Conservation (phyloP, 2,888 invertebrate species). For the Oxyscelio sp. region DNA sequence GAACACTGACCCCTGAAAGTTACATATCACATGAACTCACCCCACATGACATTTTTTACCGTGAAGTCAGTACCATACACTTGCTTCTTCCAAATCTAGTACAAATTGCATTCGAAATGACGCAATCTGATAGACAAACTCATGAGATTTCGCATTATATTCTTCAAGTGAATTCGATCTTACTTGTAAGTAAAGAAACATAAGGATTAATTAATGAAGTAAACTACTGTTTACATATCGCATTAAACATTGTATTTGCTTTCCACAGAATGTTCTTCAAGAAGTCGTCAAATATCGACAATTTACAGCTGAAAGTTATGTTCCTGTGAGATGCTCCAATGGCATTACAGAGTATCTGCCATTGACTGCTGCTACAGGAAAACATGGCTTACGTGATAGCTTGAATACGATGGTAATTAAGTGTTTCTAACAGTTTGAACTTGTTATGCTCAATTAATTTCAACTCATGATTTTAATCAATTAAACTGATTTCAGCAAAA, state of each 20-base stretch:
- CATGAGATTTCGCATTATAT: conserved; percentile 89
- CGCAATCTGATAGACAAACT: conserved; percentile 90
- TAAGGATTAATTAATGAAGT: neutral
- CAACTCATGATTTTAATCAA: neutral
- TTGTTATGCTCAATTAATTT: neutral
- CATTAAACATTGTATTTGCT: too few species aligned
- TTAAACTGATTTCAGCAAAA: conserved; percentile 82
- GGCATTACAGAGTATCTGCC: conserved; percentile 91
- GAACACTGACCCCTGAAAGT: conserved; percentile 82
- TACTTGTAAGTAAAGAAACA: conserved; percentile 84
- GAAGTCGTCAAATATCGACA: conserved; percentile 92
- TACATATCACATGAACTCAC: conserved; percentile 89
- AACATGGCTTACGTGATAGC: conserved; percentile 87
- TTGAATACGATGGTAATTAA: conserved; percentile 85
- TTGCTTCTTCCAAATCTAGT: conserved; percentile 91
- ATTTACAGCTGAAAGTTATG: conserved; percentile 89
- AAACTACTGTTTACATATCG: neutral
- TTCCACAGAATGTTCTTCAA: conserved; percentile 90
- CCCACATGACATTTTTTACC: conserved; percentile 93
- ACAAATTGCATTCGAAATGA: conserved; percentile 90
- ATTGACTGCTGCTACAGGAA: conserved; percentile 92
- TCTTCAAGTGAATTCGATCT: conserved; percentile 84
- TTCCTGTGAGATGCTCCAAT: conserved; percentile 86
- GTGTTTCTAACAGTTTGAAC: neutral
- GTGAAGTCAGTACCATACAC: conserved; percentile 92